Evolutionary conservation across 2,797 vertebrate genomes (phyloP).

Genomic region (Glyptemys insculpta): DNA sequence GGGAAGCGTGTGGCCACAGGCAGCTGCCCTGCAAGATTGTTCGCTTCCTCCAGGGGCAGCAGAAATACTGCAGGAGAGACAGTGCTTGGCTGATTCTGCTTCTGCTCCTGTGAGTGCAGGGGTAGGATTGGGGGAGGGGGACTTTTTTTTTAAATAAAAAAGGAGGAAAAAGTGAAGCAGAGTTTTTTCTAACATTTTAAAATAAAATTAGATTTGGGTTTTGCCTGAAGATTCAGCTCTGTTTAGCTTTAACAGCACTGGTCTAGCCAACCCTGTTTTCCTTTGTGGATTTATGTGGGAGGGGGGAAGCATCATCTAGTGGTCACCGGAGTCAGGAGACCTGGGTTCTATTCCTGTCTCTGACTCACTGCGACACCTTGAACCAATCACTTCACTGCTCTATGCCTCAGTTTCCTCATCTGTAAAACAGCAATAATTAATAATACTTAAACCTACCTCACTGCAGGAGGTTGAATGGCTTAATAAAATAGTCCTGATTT

Average conservation of each 20-base stretch:
- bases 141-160: background rate
- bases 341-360: background rate
- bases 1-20: background rate
- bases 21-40: too few species aligned
- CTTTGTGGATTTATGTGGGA: too few species aligned
- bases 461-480: background rate
- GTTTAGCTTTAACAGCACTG: too few species aligned
- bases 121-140: background rate
- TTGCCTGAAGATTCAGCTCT: rapidly evolving
- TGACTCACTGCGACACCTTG: background rate
- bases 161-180: rapidly evolving
- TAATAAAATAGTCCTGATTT: background rate
- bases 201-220: background rate
- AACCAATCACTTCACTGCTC: background rate
- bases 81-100: background rate
- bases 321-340: background rate
- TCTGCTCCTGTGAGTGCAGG: rapidly evolving
- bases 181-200: background rate
- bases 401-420: background rate
- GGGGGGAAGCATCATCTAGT: too few species aligned
- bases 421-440: background rate
- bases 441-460: background rate
- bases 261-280: too few species aligned
- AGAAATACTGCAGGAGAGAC: background rate
- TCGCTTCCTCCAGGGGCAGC: background rate